These are phyloP conservation scores for Fabriciana adippe DNA, from an alignment of 2,888 invertebrate species.

Conservation along the genomic window DNA sequence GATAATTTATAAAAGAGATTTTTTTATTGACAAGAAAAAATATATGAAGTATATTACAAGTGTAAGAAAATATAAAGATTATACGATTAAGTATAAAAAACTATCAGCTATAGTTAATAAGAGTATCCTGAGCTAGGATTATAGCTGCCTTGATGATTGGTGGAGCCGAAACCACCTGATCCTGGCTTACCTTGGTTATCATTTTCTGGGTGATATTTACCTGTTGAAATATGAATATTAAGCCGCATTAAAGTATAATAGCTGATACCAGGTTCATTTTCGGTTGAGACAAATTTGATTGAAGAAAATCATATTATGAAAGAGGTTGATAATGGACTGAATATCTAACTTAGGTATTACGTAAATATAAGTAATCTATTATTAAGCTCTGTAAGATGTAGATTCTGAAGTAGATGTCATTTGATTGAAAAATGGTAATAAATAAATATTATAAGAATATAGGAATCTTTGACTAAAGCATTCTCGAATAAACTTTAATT, in stretches of 20 bases:
- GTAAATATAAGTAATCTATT: too few species aligned
- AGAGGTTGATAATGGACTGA: too few species aligned
- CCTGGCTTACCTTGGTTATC: conserved; percentile 23
- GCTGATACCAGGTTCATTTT: neutral
- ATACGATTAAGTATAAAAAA: neutral
- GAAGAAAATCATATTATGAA: too few species aligned
- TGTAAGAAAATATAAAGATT: neutral
- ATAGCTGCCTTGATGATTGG: conserved; percentile 54
- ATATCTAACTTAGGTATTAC: too few species aligned
- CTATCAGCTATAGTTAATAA: conserved; percentile 44
- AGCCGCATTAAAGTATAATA: too few species aligned
- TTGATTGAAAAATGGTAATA: too few species aligned
- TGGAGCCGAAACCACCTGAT: conserved; percentile 44
- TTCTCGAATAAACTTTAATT: too few species aligned
- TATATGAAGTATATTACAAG: neutral
- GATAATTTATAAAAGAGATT: neutral
- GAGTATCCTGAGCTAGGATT: conserved; percentile 57
- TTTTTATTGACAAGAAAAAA: conserved; percentile 5
- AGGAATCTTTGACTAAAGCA: too few species aligned
- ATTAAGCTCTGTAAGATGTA: too few species aligned
- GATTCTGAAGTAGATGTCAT: too few species aligned
- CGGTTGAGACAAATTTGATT: too few species aligned
- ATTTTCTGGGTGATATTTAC: conserved; percentile 39
- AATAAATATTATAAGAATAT: too few species aligned
- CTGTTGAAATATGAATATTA: conserved; percentile 29